A percentile compares a stretch with the other conserved stretches of the same genome.
Conservation (phyloP, 2,888 invertebrate genomes). For the Hydrotaea cyrtoneurina region DNA sequence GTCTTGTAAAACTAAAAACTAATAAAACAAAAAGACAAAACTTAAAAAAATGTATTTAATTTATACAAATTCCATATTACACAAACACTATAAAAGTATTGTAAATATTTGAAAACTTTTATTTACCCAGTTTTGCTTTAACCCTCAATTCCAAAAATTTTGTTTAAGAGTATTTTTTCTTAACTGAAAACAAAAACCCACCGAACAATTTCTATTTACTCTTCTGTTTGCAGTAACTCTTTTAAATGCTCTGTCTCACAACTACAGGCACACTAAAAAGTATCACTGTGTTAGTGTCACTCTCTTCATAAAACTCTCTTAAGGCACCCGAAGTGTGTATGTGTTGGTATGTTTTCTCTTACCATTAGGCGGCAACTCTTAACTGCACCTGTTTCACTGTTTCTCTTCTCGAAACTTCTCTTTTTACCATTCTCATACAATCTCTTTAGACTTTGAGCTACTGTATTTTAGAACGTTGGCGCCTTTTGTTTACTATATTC, state of each 20-base stretch:
- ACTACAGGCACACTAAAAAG: slow-evolving; percentile 59
- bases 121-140: too few species aligned
- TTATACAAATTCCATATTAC: too few species aligned
- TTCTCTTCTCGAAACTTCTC: not conserved
- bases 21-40: not conserved
- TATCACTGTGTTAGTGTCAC: slow-evolving; percentile 44
- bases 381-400: slow-evolving; percentile 68
- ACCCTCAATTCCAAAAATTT: too few species aligned
- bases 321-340: not conserved
- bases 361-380: not conserved
- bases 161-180: too few species aligned
- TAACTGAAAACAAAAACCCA: too few species aligned
- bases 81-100: too few species aligned
- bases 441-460: not conserved
- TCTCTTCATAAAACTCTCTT: slow-evolving; percentile 59
- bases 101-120: too few species aligned
- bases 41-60: too few species aligned
- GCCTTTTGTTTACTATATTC: slow-evolving; percentile 7
- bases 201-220: not conserved
- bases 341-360: slow-evolving; percentile 44
- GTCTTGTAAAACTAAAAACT: too few species aligned
- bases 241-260: slow-evolving; percentile 65
- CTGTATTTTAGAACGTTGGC: slow-evolving; percentile 8
- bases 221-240: slow-evolving; percentile 28
- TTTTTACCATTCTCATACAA: not conserved